These are phyloP conservation scores for Sminthurides aquaticus DNA, from an alignment of 2,888 invertebrate genomes.

Conservation along the genomic window DNA sequence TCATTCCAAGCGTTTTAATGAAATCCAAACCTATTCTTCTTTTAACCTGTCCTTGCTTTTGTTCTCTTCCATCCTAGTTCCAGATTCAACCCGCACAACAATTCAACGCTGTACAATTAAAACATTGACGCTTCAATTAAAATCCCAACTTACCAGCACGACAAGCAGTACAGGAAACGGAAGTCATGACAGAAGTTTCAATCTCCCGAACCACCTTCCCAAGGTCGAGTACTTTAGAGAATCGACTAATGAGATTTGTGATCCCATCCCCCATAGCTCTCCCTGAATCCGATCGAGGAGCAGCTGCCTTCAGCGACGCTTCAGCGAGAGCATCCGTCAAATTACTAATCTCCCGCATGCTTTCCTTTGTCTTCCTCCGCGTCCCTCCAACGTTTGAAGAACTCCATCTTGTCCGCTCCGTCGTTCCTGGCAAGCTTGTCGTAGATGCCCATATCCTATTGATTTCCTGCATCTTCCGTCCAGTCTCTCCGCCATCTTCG, in stretches of 20 bases:
- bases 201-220: slow-evolving; percentile 79
- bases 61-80: no score
- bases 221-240: slow-evolving; percentile 59
- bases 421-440: background rate
- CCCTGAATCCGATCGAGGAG: slow-evolving; percentile 28
- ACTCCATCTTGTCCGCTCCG: background rate
- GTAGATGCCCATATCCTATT: background rate
- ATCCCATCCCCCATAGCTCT: slow-evolving; percentile 34
- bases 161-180: slow-evolving; percentile 83
- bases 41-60: no score
- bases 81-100: no score
- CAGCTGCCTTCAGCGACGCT: slow-evolving; percentile 24
- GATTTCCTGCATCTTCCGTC: no score
- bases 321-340: slow-evolving; percentile 36
- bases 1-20: no score
- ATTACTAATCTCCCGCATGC: slow-evolving; percentile 27
- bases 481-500: background rate
- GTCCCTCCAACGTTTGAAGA: background rate
- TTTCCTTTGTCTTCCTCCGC: background rate
- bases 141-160: slow-evolving; percentile 45
- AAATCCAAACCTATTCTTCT: no score
- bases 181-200: slow-evolving; percentile 64
- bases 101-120: no score
- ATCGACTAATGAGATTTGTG: slow-evolving; percentile 35
- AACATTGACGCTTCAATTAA: no score